Evolutionary conservation across 2,113 vertebrate genomes (phyloP).

Genomic region (Misgurnus mizolepis): DNA sequence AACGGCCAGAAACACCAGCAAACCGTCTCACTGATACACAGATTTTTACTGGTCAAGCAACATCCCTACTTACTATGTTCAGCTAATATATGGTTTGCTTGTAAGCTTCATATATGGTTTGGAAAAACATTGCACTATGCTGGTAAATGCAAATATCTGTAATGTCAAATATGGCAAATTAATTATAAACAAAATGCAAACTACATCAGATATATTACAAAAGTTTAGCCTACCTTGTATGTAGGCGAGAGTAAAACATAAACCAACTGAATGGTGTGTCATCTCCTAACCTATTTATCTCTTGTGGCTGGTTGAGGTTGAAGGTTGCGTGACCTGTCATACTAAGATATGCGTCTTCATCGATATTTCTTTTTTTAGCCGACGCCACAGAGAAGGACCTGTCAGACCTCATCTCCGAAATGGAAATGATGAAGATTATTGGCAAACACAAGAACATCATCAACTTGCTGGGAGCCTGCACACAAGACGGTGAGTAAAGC

Average conservation of each 20-base stretch:
- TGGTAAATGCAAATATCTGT: too few relatives aligned
- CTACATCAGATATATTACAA: too few relatives aligned
- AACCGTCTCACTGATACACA: background rate
- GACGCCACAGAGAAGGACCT: conserved; percentile 97
- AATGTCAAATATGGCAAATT: too few relatives aligned
- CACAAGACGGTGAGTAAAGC: conserved; percentile 86
- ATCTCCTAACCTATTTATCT: background rate
- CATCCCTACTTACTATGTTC: too few relatives aligned
- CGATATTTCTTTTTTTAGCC: conserved; percentile 66
- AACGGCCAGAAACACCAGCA: background rate
- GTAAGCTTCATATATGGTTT: too few relatives aligned
- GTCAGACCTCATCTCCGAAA: conserved; percentile 96
- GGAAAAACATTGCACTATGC: too few relatives aligned
- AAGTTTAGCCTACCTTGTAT: too few relatives aligned
- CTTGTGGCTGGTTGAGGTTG: background rate
- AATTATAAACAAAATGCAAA: too few relatives aligned
- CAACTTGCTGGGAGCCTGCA: conserved; percentile 96
- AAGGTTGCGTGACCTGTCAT: conserved; percentile 25
- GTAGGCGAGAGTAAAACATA: background rate
- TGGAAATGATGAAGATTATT: conserved; percentile 99
- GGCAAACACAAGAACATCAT: conserved; percentile 99
- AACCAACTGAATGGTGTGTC: background rate
- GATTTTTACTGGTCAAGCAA: too few relatives aligned
- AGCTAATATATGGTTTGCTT: too few relatives aligned
- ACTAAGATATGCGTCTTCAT: conserved; percentile 44